These are phyloP conservation scores for Agrochola circellaris DNA, from an alignment of 2,888 invertebrate genomes.

Conservation along the genomic window DNA sequence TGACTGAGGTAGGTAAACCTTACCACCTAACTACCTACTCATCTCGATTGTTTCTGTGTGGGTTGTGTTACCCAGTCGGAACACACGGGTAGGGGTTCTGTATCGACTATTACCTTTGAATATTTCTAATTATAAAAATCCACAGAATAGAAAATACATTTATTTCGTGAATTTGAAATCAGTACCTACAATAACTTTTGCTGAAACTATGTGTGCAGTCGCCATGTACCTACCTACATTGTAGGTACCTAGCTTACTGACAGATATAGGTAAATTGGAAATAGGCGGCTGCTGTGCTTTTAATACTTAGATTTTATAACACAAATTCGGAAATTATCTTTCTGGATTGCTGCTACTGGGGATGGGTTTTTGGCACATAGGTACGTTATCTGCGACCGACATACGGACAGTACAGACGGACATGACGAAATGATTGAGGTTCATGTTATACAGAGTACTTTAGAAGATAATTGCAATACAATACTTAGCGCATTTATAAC, in stretches of 20 bases:
- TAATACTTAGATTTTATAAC: not conserved
- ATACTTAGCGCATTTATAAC: slow-evolving; percentile 23
- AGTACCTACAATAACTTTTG: slow-evolving; percentile 39
- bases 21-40: not conserved
- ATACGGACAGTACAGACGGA: not conserved
- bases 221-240: slow-evolving; percentile 8
- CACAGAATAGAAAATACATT: slow-evolving; percentile 38
- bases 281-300: not conserved
- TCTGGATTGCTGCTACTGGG: not conserved
- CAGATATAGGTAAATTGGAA: not conserved
- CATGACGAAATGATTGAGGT: slow-evolving; percentile 2
- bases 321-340: not conserved
- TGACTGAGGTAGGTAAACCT: not conserved
- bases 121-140: slow-evolving; percentile 25
- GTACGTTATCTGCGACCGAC: not conserved
- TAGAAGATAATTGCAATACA: slow-evolving; percentile 17
- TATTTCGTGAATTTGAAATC: slow-evolving; percentile 41
- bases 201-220: slow-evolving; percentile 22
- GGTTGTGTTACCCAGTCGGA: not conserved
- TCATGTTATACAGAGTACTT: not conserved
- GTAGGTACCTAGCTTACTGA: slow-evolving; percentile 25
- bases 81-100: not conserved
- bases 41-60: not conserved
- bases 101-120: slow-evolving; percentile 5
- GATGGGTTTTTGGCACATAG: slow-evolving; percentile 26